These are phyloP conservation scores for Alethe castanea DNA, from an alignment of 2,113 vertebrate species.

Conservation along the genomic window DNA sequence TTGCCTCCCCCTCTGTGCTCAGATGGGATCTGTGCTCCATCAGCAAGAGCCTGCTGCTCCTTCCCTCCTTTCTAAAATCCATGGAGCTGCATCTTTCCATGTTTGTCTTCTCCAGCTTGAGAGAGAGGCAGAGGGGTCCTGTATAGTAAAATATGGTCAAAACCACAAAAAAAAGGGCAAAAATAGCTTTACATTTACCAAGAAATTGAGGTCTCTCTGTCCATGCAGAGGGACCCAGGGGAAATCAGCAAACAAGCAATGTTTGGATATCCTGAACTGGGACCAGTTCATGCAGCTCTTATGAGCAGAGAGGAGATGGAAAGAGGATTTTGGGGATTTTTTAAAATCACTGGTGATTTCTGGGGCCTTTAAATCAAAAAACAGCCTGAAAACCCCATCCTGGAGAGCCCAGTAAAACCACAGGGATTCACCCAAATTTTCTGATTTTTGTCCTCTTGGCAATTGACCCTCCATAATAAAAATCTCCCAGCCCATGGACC, in stretches of 20 bases:
- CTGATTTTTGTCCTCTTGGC: background rate
- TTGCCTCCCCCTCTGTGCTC: background rate
- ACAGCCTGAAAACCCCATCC: background rate
- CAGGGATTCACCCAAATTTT: rapidly evolving
- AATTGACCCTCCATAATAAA: background rate
- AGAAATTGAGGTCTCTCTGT: background rate
- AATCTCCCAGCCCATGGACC: background rate
- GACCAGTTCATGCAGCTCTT: background rate
- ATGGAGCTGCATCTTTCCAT: background rate
- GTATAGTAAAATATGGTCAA: background rate
- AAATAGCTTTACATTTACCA: background rate
- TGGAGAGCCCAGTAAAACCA: background rate
- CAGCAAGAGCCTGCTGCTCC: background rate
- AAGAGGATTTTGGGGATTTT: background rate
- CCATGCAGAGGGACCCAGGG: background rate
- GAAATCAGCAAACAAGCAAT: background rate
- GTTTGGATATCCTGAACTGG: background rate
- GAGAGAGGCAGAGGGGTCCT: background rate
- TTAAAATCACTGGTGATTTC: background rate
- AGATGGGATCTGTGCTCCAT: background rate
- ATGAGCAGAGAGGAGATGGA: background rate
- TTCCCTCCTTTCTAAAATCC: background rate
- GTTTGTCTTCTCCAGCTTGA: background rate
- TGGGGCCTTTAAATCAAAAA: background rate
- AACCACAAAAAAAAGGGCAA: background rate